Evolutionary conservation across 2,797 vertebrate genomes (phyloP), one percentile per base, ranked within the genome.

Genomic region (Sebastes taczanowskii): DNA sequence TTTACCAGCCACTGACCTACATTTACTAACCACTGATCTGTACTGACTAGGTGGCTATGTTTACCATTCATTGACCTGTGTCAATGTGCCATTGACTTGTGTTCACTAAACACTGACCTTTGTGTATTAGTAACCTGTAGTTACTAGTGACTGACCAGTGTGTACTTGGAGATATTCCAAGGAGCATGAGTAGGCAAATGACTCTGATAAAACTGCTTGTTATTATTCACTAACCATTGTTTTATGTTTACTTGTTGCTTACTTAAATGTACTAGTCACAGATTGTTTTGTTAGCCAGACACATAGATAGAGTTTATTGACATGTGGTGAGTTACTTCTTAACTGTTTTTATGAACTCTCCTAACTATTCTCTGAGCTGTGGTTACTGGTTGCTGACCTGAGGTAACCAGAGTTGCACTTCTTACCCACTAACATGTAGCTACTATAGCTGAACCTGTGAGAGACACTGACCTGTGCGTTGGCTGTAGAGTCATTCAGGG

Each of bases 401-500:
- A 46, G 42, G 42, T 46, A 18, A 46, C 42, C 18, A 46, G 16
- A 58, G 30, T 16, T 38, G 27, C n/a, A 20, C 3, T 61, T 7
- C 71, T 14, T 0, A 52, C 62, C 23, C 38, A 20, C 16, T 38
- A 16, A 56, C 35, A 10, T 71, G 10, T 49, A 29, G 1, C 20
- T 34, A 11, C 16, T 46, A 14, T 4, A 7, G n/a, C 29, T 30
- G 42, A 70, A 56, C 20, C 6, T 7, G 14, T 6, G 7, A 49
- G 35, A 66, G 4, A 34, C 42, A 71, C 97, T 95, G 91, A 99
- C 97, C 91, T 98, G 97, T 71, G 96, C 96, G 0, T 83, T 90
- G 78, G 97, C 89, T 0, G 83, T 94, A 89, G 94, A 97, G 95
- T 94, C 95, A 22, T 96, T 98, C 86, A 98, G 96, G 14, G 97